A percentile compares a stretch with the other conserved stretches of the same genome.
phyloP scores from a whole-genome alignment of 2,797 vertebrate species.

The Coilia nasus region DNA sequence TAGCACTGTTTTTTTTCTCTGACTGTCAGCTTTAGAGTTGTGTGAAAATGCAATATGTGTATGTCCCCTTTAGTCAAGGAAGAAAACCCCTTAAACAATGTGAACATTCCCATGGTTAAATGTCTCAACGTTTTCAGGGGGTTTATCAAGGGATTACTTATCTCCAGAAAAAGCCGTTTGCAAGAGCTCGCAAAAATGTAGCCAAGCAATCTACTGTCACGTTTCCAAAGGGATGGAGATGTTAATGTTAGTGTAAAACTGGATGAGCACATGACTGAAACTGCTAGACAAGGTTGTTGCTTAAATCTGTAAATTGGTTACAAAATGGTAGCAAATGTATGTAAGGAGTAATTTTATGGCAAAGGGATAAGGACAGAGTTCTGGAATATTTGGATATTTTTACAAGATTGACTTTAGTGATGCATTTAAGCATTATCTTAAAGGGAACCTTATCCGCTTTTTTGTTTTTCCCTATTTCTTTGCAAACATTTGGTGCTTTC shows the following conservation, averaged over 20 bases:
- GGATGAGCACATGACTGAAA: background rate
- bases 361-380: background rate
- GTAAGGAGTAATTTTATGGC: background rate
- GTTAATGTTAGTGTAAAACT: background rate
- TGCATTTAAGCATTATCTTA: background rate
- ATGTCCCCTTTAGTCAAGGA: background rate
- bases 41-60: background rate
- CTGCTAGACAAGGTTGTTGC: background rate
- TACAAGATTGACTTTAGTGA: background rate
- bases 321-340: background rate
- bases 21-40: background rate
- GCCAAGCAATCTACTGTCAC: conserved; percentile 32
- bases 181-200: conserved; percentile 14
- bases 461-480: no score
- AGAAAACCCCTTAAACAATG: background rate
- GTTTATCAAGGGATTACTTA: background rate
- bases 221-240: conserved; percentile 18
- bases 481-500: no score
- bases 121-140: background rate
- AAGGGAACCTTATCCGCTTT: no score
- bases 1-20: background rate
- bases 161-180: background rate
- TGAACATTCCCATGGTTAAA: conserved; percentile 9
- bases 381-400: background rate
- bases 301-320: background rate